A percentile compares a stretch with the other conserved stretches of the same genome.
These are phyloP conservation scores for Gopherus flavomarginatus DNA, from an alignment of 2,113 vertebrate species.

Conservation along the genomic window DNA sequence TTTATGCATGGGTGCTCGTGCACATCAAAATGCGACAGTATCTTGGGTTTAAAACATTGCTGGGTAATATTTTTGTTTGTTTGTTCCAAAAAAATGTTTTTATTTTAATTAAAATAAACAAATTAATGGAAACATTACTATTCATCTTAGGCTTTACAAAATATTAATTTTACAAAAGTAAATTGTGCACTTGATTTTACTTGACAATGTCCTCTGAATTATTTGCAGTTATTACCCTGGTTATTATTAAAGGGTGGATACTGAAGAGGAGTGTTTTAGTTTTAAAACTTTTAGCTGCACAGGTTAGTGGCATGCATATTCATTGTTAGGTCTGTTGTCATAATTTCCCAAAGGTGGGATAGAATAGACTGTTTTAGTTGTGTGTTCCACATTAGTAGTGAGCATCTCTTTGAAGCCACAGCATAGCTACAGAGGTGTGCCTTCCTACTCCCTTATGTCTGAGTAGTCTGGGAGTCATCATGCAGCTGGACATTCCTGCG, in stretches of 20 bases:
- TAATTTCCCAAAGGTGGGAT: no score
- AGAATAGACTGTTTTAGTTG: neutral
- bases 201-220: neutral
- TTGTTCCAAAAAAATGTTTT: no score
- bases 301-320: neutral
- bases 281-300: neutral
- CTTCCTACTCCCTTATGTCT: neutral
- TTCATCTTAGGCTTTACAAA: neutral
- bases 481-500: rapidly evolving
- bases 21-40: no score
- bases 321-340: neutral
- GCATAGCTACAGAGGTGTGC: neutral
- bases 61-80: no score
- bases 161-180: neutral
- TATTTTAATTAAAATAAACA: no score
- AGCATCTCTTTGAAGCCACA: neutral
- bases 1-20: neutral
- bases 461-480: neutral
- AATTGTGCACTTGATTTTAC: neutral
- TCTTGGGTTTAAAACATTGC: no score
- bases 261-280: neutral
- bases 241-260: neutral
- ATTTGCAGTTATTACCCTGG: neutral
- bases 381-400: neutral
- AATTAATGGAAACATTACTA: no score